Base-by-base conservation (phyloP, 2,888 invertebrate species). In the Helicoverpa assulta region DNA sequence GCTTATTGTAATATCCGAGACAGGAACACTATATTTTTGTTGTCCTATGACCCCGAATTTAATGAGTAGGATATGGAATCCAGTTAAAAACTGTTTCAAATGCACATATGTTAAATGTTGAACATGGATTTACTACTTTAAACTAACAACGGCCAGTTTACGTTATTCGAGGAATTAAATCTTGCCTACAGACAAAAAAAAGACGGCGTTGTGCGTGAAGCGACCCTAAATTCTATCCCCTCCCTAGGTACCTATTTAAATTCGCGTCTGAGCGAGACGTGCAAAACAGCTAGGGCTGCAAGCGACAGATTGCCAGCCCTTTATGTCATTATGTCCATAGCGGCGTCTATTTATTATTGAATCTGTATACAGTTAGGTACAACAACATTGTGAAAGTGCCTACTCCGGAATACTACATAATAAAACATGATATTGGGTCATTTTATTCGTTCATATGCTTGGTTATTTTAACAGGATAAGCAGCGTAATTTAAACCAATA, bases 391-490 rank as follows among this genome's bases (percentile, higher is more conserved):
- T 33, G 33, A 33, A 33, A 10, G 33, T 33, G 33, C 10, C 10
- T 14, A 40, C 40, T 40, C 12, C 40, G 14, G 40, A 40, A 5
- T 5, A 4, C 14, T 40, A 40, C 37, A 0, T 2, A 37, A 37
- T 10, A 10, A 33, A 33, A 33, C 6, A 37, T 37, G 40, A 12
- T 40, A 40, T 14, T 14, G 4, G 1, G 5, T 33, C 7, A 40
- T 40, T 40, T 33, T 40, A 40, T 40, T 40, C 40, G n/a, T 16
- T n/a, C 12, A 4, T n/a, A n/a, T n/a, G n/a, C n/a, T 2, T 58
- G 10, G 53, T 63, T 29, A 43, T 58, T 59, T 50, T 50, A 62
- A 78, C 79, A 75, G 79, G 78, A 67, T 67, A 78, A 62, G 78
- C 26, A 26, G 26, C 54, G 61, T 73, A 67, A 74, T 68, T 63